Evolutionary conservation across 2,888 invertebrate species (phyloP).

Genomic region (Chymomyza caudatula): DNA sequence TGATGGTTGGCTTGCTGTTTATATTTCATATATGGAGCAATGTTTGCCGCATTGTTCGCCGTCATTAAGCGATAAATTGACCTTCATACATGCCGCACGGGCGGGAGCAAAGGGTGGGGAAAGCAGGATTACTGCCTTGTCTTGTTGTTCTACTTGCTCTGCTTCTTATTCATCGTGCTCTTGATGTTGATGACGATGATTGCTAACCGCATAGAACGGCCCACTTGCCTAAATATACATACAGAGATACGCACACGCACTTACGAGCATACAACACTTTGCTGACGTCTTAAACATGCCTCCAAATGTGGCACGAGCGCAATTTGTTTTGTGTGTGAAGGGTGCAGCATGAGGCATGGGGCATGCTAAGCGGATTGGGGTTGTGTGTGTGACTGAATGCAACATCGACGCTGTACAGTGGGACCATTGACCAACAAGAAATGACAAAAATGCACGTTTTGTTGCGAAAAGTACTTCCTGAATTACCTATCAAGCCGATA

Average conservation of each 20-base stretch:
- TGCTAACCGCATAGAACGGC: constrained; percentile 48
- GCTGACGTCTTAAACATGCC: constrained; percentile 46
- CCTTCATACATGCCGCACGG: constrained; percentile 53
- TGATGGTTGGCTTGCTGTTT: no score
- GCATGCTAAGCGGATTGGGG: background rate
- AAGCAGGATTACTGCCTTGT: background rate
- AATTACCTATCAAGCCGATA: background rate
- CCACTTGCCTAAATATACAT: constrained; percentile 36
- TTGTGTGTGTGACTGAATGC: constrained; percentile 9
- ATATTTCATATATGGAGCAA: background rate
- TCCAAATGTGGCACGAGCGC: constrained; percentile 42
- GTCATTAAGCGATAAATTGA: constrained; percentile 68
- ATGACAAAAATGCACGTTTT: background rate
- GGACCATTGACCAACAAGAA: background rate
- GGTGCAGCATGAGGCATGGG: background rate
- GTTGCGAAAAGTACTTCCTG: background rate
- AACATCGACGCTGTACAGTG: constrained; percentile 2
- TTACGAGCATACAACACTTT: background rate
- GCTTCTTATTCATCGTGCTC: background rate
- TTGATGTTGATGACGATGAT: constrained; percentile 45
- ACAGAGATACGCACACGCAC: constrained; percentile 4
- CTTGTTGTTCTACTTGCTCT: background rate
- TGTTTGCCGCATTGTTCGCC: constrained; percentile 51
- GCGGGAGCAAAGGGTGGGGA: background rate
- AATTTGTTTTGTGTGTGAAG: constrained; percentile 10